Evolutionary conservation across 2,888 invertebrate genomes (phyloP), one percentile per base, ranked within the genome.

Genomic region (Darwinula stevensoni): DNA sequence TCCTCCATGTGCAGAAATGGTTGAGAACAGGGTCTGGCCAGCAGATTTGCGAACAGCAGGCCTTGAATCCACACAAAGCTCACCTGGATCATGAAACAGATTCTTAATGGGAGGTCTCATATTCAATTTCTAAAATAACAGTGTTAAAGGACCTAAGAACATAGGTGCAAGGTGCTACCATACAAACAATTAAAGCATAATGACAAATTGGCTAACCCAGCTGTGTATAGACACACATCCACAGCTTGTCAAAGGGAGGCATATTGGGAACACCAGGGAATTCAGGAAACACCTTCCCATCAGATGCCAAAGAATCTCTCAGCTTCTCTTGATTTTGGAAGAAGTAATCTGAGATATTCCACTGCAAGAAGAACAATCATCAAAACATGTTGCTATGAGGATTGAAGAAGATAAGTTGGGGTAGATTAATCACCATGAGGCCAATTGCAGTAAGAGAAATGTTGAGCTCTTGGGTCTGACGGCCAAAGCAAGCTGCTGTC

Each of bases 281-380:
- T 46, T 75, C 75, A 2, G 75, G 76, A 41, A 73, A 65, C 17
- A 73, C 67, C n/a, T 65, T 61, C 5, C 61, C 56, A 5, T 51
- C 45, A 45, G 78, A 75, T 17, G 65, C 63, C 36, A 76, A 54
- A 14, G 70, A 68, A 34, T 63, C 62, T 43, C 66, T 65, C 29
- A 80, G 52, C 51, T 73, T 73, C 41, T 76, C 74, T 45, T 80
- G 73, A 51, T 86, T 86, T 62, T 88, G 86, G 57, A 74, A 84
- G 44, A 91, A 70, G 50, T 84, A 88, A 56, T 94, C 94, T 0
- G 88, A 84, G 44, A 94, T 86, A 50, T 91, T 94, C 94, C 91
- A 94, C 84, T 86, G 9, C 4, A 12, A 22, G 14, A 5, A 37
- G 13, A 22, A 33, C 5, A 12, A 17, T 32, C 17, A 16, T 9